A percentile compares a stretch with the other conserved stretches of the same genome.
Conservation (phyloP, 2,888 invertebrate genomes). For the Euclidia mi region DNA sequence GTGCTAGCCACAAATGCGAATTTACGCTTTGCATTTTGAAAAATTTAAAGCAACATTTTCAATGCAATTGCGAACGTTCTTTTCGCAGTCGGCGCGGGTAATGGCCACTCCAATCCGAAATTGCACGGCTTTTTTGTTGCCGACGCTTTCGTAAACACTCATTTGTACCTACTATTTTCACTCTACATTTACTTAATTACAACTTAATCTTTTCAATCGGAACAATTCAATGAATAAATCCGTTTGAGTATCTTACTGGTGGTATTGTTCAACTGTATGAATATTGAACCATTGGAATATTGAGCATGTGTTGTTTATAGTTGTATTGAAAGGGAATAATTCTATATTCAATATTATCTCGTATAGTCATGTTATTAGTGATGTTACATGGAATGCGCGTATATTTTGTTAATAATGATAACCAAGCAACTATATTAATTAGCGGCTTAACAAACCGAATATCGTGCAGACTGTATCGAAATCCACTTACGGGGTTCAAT, state of each 20-base stretch:
- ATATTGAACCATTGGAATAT: not conserved
- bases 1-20: slow-evolving; percentile 83
- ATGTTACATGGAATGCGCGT: too few species aligned
- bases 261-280: not conserved
- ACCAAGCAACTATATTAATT: not conserved
- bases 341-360: too few species aligned
- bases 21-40: slow-evolving; percentile 87
- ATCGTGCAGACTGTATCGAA: slow-evolving; percentile 21
- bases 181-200: slow-evolving; percentile 64
- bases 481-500: slow-evolving; percentile 34
- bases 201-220: slow-evolving; percentile 50
- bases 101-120: slow-evolving; percentile 88
- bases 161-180: slow-evolving; percentile 71
- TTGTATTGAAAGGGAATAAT: too few species aligned
- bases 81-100: slow-evolving; percentile 82
- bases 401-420: not conserved
- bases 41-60: slow-evolving; percentile 88
- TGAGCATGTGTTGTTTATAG: not conserved
- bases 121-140: slow-evolving; percentile 77
- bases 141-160: slow-evolving; percentile 81
- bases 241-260: slow-evolving; percentile 3
- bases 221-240: slow-evolving; percentile 34
- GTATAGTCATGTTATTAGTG: too few species aligned
- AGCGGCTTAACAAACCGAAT: slow-evolving; percentile 2
- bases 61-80: slow-evolving; percentile 86